Evolutionary conservation across 37 sponge, comb jelly and placozoan genomes (phyloP), one percentile per base, ranked within the genome.

Genomic region (Dysidea cf. avara): DNA sequence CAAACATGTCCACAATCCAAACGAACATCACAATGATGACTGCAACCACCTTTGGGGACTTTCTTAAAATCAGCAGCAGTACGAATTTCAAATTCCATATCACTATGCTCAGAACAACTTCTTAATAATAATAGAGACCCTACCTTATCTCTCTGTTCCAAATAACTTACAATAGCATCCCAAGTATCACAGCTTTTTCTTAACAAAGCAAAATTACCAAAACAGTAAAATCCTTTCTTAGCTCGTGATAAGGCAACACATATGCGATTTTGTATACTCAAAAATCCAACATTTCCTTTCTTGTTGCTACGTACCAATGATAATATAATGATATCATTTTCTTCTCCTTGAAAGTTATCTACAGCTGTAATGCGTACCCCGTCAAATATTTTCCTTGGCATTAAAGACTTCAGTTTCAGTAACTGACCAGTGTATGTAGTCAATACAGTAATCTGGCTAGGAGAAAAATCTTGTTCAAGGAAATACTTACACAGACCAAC

Each of bases 341-440:
- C n/a, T n/a, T n/a, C n/a, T n/a, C n/a, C n/a, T n/a, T n/a, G n/a
- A n/a, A n/a, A n/a, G n/a, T n/a, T n/a, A n/a, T n/a, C 97, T 7
- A 97, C 69, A 26, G 94, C 79, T 37, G 71, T 51, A 35, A 86
- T 68, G 24, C 77, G 63, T 1, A 96, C 80, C 14, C 89, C 89
- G 53, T 83, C 58, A 58, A 81, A 90, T n/a, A n/a, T n/a, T 60
- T 36, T 25, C 28, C 61, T 76, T 20, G 68, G 75, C 81, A 83
- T 79, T 0, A 38, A 55, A 18, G 49, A 49, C 43, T 67, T 73
- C 38, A 94, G 55, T 22, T 71, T 46, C 20, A 90, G 74, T 13
- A 86, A 68, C 69, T 94, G 98, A 20, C 98, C 98, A 39, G 60
- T 72, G 69, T 97, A 97, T 1, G 84, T 63, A 20, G n/a, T n/a